These are phyloP conservation scores for Caerostris extrusa DNA, from an alignment of 1,140 invertebrate species.

Conservation along the genomic window DNA sequence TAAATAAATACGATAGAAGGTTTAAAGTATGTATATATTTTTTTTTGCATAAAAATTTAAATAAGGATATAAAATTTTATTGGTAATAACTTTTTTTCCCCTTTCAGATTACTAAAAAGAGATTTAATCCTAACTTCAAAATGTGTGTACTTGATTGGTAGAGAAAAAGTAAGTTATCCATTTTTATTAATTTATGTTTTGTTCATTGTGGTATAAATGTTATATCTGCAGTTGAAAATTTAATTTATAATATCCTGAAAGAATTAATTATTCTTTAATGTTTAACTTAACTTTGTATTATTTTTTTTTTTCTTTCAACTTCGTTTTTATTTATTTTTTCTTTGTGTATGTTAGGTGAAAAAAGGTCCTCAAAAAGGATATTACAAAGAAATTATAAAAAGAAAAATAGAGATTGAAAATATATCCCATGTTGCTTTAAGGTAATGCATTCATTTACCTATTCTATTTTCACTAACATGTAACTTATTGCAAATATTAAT, in stretches of 20 bases:
- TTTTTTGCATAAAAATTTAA: background rate
- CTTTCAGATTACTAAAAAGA: constrained; percentile 83
- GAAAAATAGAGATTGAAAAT: constrained; percentile 85
- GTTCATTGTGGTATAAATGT: background rate
- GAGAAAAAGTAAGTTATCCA: constrained; percentile 80
- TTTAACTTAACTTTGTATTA: background rate
- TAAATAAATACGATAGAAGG: constrained; percentile 88
- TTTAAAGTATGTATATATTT: constrained; percentile 85
- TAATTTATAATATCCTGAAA: no score
- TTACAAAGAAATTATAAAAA: constrained; percentile 86
- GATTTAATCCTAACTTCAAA: constrained; percentile 87
- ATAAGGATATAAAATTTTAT: no score
- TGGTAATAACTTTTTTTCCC: constrained; percentile 4
- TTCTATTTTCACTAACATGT: no score
- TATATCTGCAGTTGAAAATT: background rate
- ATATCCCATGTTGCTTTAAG: constrained; percentile 85
- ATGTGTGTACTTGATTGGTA: constrained; percentile 85
- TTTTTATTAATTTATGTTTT: background rate
- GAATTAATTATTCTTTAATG: no score
- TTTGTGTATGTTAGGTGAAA: constrained; percentile 82
- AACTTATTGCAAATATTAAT: no score
- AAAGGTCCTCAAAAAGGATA: constrained; percentile 85
- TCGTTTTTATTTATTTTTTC: background rate
- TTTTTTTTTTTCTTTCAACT: background rate
- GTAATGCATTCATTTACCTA: constrained; percentile 80